Conservation (phyloP, 2,888 invertebrate species). For the Ommatoiulus sabulosus region DNA sequence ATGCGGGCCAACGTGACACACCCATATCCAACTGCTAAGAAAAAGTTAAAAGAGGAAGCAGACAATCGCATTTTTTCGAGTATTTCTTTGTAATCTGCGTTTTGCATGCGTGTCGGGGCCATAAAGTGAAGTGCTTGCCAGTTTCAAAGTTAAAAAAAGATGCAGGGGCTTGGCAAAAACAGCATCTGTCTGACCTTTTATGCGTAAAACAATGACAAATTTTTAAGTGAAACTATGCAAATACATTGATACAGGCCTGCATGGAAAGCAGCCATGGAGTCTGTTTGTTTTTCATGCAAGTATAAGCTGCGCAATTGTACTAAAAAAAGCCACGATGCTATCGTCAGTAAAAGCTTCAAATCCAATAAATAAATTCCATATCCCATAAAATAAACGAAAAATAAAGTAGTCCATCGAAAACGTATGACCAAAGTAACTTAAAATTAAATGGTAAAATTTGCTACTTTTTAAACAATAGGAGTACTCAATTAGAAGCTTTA, state of each 20-base stretch:
- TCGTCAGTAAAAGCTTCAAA: not conserved
- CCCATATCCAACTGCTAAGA: not conserved
- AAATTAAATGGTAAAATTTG: too few relatives aligned
- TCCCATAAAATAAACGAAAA: too few relatives aligned
- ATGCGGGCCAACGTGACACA: not conserved
- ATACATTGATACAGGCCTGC: not conserved
- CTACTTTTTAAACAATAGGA: too few relatives aligned
- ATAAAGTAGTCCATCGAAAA: too few relatives aligned
- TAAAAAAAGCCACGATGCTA: not conserved
- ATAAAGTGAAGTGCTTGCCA: not conserved
- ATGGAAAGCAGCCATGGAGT: not conserved
- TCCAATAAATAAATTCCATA: too few relatives aligned
- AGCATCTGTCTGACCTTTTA: not conserved
- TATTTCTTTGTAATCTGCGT: not conserved
- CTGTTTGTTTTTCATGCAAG: not conserved
- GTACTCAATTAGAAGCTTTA: too few relatives aligned
- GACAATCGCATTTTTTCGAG: conserved; percentile 22
- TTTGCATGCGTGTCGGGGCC: not conserved
- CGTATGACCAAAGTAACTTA: too few relatives aligned
- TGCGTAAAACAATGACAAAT: not conserved
- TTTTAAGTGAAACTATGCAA: conserved; percentile 15
- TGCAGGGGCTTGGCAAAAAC: not conserved
- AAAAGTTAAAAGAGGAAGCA: conserved; percentile 15
- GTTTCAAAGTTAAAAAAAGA: not conserved
- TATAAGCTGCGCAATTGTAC: not conserved